A percentile compares a stretch with the other conserved stretches of the same genome.
These are phyloP conservation scores for Drosophila melanosoma DNA, from an alignment of 2,888 invertebrate genomes.

Conservation along the genomic window DNA sequence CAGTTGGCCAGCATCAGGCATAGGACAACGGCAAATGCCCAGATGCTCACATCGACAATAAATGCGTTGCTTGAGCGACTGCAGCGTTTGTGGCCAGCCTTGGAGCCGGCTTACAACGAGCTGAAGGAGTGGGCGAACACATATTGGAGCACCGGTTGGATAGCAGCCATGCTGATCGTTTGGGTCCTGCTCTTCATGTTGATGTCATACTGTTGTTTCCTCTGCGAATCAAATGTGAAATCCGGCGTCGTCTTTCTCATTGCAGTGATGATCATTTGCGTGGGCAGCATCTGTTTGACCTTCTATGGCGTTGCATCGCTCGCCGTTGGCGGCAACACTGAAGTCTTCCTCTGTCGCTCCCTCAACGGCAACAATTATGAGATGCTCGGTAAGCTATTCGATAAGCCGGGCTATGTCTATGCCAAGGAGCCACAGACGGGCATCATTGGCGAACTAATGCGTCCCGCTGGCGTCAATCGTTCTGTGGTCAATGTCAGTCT, in stretches of 20 bases:
- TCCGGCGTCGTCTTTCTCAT: conserved; percentile 83
- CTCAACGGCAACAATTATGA: conserved; percentile 89
- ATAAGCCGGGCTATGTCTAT: conserved; percentile 88
- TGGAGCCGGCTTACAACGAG: conserved; percentile 81
- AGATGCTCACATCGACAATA: conserved; percentile 83
- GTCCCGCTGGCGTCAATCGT: conserved; percentile 82
- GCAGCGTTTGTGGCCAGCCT: conserved; percentile 79
- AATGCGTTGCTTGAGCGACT: conserved; percentile 81
- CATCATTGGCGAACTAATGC: conserved; percentile 83
- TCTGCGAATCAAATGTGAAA: conserved; percentile 83
- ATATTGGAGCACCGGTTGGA: conserved; percentile 83
- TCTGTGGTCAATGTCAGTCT: conserved; percentile 84
- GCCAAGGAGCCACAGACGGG: conserved; percentile 85
- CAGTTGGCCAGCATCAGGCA: conserved; percentile 84
- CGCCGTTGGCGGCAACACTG: conserved; percentile 84
- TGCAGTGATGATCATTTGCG: conserved; percentile 81
- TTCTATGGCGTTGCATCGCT: conserved; percentile 82
- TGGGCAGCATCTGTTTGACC: conserved; percentile 82
- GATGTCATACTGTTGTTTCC: conserved; percentile 83
- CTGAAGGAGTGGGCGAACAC: conserved; percentile 81
- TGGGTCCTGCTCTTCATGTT: conserved; percentile 83
- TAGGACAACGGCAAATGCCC: conserved; percentile 83
- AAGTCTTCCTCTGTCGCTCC: conserved; percentile 89
- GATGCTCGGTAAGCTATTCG: conserved; percentile 88
- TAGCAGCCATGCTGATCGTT: conserved; percentile 80